Evolutionary conservation across 2,113 vertebrate genomes (phyloP).

Genomic region (Oncorhynchus tshawytscha): DNA sequence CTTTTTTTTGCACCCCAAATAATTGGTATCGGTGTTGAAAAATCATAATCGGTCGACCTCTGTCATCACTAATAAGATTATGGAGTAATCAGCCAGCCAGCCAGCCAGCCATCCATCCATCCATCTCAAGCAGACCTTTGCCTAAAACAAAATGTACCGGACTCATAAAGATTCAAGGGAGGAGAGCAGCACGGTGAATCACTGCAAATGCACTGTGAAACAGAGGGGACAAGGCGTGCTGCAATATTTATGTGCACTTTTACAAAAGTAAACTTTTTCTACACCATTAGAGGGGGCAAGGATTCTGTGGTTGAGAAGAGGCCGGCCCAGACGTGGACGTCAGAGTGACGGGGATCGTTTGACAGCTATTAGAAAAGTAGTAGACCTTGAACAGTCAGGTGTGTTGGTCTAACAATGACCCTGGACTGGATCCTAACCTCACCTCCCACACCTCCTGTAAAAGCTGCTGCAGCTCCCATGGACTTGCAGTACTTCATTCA

Average conservation of each 20-base stretch:
- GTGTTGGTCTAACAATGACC: constrained; percentile 35
- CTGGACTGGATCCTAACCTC: constrained; percentile 31
- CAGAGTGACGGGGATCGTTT: constrained; percentile 5
- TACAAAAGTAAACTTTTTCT: constrained; percentile 59
- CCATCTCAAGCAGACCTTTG: not conserved
- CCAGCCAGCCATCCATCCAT: not conserved
- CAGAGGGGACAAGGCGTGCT: constrained; percentile 45
- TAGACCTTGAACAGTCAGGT: constrained; percentile 16
- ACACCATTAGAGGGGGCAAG: constrained; percentile 20
- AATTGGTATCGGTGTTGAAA: too few relatives aligned
- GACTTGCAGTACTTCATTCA: not conserved
- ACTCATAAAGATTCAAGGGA: constrained; percentile 17
- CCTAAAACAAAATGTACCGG: constrained; percentile 44
- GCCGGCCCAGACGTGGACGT: constrained; percentile 34
- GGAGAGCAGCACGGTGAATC: constrained; percentile 44
- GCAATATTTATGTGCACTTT: constrained; percentile 65
- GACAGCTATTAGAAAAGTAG: constrained; percentile 34
- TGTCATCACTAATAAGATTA: too few relatives aligned
- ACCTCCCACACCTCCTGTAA: constrained; percentile 43
- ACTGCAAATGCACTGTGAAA: constrained; percentile 51
- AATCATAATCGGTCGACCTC: too few relatives aligned
- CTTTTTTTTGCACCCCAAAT: too few relatives aligned
- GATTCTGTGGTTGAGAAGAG: constrained; percentile 23
- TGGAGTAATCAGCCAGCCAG: too few relatives aligned
- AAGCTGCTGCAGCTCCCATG: constrained; percentile 7